Evolutionary conservation across 2,888 invertebrate species (phyloP), one percentile per base, ranked within the genome.

Genomic region (Lasioglossum leucozonium): DNA sequence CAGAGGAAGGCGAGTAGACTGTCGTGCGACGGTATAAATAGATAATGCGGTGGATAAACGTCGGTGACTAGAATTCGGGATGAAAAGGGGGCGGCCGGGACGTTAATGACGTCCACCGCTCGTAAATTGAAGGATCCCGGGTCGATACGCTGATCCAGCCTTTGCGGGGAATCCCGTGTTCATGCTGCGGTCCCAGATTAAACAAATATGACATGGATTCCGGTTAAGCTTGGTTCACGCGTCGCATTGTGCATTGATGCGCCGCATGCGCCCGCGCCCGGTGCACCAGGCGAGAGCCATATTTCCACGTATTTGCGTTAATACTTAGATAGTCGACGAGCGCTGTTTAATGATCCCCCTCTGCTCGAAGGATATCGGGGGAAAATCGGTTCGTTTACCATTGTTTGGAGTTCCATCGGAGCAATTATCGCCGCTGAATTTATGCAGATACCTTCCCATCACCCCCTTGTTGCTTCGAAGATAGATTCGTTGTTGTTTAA

Each of bases 11-110:
- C 76, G 55, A 71, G 34, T 10, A 26, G 47, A 76, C 67, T 22
- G 69, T 18, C 82, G 85, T 81, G 81, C 81, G 87, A 84, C 85
- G 85, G 85, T 93, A 93, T 93, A 93, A 93, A 93, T 93, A 93
- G 93, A 93, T 92, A 93, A 92, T 89, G 88, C 89, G 84, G 84
- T 87, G 91, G 90, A 92, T 92, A 91, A 93, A 90, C 91, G 91
- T 87, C 81, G 87, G 84, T 81, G 86, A 87, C 89, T 86, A 88
- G 91, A 89, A 92, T 87, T 91, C 88, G 87, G 86, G 89, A 91
- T 90, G 92, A 91, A 90, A 92, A 90, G 86, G 87, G 82, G 82
- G 87, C 86, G 82, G 73, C 76, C 79, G 79, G 40, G 81, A 87
- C 85, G 84, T 86, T 92, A 90, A 92, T 84, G 90, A 91, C 88